Conservation (phyloP, 1,140 invertebrate genomes). For the Bombus sibiricus region DNA sequence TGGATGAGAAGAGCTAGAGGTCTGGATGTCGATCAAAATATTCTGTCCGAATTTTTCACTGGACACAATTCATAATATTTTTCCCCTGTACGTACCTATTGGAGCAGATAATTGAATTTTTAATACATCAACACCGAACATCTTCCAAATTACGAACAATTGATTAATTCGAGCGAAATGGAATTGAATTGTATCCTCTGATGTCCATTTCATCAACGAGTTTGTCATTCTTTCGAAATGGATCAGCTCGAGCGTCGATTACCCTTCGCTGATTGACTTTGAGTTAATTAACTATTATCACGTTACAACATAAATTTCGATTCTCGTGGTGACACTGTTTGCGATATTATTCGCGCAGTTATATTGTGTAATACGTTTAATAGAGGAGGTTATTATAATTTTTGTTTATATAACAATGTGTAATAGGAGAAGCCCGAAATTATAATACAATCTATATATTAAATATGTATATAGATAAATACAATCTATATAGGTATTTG, state of each 20-base stretch:
- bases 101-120: constrained; percentile 35
- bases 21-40: neutral
- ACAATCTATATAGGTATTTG: too few species aligned
- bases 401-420: too few species aligned
- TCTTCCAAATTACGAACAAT: constrained; percentile 28
- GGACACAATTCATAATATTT: neutral
- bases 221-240: neutral
- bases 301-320: neutral
- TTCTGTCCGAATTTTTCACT: neutral
- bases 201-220: neutral
- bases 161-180: constrained; percentile 17
- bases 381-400: neutral
- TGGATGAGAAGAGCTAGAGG: neutral
- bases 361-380: neutral
- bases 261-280: neutral
- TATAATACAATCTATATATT: neutral
- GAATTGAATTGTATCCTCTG: neutral
- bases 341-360: neutral
- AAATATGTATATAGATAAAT: too few species aligned
- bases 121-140: constrained; percentile 7
- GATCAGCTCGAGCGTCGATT: too few species aligned
- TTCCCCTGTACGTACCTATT: neutral
- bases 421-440: neutral
- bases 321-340: neutral
- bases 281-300: constrained; percentile 16